Evolutionary conservation across 1,140 invertebrate species (phyloP), one percentile per base, ranked within the genome.

Genomic region (Sycophaga agraensis): DNA sequence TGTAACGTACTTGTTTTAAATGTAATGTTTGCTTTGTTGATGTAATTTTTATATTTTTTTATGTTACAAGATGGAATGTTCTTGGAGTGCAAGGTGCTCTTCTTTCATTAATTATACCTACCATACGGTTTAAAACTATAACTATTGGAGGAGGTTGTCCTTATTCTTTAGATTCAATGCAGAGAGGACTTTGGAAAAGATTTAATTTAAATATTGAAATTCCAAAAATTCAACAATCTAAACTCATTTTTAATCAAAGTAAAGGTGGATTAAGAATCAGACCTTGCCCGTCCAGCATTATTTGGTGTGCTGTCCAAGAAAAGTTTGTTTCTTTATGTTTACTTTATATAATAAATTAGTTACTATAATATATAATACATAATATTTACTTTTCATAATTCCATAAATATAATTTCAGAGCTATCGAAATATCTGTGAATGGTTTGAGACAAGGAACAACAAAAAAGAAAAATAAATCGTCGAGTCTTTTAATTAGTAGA

Each of bases 81-180:
- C 67, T 94, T 40, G 94, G 94, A 2, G 72, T 94, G 37, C 89
- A 92, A 78, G 95, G 95, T 37, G 85, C 89, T 8, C 75, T 96
- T 22, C 73, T 96, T 45, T 86, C 86, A 65, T 72, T 87, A 39
- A 77, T 96, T 19, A 76, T 96, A 49, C 70, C 84, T 60, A 86
- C 88, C 17, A 85, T 97, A 68, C 88, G 86, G 74, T 81, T 97
- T 3, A 74, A 80, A 45, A 84, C 85, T 28, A 84, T 94, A 50
- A 86, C 88, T 48, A 86, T 96, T 73, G 90, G 88, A 56, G 88
- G 84, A 9, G 79, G 76, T 17, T 84, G 85, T 64, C 87, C 88
- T 37, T 92, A 84, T 75, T 85, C 82, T 58, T 54, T 84, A 28
- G 78, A 83, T 31, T 82, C 88, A 1, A 80, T 95, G 70, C 59